phyloP scores from a whole-genome alignment of 2,888 invertebrate species.

The Clanis bilineata region DNA sequence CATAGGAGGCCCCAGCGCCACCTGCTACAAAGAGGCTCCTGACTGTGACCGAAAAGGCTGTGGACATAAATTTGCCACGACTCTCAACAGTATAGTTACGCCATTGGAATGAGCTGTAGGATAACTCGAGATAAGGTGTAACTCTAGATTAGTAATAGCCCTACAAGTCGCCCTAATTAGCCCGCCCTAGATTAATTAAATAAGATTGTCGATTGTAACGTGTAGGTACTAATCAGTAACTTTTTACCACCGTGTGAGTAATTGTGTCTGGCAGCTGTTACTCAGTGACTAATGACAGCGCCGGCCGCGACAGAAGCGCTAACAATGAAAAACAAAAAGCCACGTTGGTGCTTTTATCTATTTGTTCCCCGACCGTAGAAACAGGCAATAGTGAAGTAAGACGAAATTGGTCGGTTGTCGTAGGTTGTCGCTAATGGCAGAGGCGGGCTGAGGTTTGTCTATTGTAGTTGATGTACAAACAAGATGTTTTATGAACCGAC shows the following conservation, averaged over 20 bases:
- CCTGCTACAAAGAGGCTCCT: no score
- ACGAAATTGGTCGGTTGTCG: conserved; percentile 59
- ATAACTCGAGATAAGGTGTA: no score
- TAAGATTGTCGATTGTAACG: no score
- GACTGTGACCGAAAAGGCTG: no score
- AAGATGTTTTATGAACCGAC: conserved; percentile 73
- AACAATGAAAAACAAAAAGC: conserved; percentile 63
- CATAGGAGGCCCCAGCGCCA: no score
- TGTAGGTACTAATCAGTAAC: conserved; percentile 22
- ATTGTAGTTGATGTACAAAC: conserved; percentile 70
- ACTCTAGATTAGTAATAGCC: no score
- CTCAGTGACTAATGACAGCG: conserved; percentile 36
- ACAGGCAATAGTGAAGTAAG: conserved; percentile 66
- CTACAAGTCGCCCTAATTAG: no score
- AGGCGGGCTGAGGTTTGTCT: conserved; percentile 49
- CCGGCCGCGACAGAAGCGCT: conserved; percentile 39
- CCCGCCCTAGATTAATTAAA: no score
- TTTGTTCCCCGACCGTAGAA: conserved; percentile 56
- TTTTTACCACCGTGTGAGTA: conserved; percentile 30
- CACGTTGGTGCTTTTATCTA: conserved; percentile 54
- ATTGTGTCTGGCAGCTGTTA: conserved; percentile 35
- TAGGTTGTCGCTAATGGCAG: conserved; percentile 54
- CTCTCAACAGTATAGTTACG: no score
- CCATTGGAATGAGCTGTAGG: no score
- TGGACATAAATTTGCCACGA: no score